Evolutionary conservation across 1,140 invertebrate species (phyloP).

Genomic region (Ladona fulva): DNA sequence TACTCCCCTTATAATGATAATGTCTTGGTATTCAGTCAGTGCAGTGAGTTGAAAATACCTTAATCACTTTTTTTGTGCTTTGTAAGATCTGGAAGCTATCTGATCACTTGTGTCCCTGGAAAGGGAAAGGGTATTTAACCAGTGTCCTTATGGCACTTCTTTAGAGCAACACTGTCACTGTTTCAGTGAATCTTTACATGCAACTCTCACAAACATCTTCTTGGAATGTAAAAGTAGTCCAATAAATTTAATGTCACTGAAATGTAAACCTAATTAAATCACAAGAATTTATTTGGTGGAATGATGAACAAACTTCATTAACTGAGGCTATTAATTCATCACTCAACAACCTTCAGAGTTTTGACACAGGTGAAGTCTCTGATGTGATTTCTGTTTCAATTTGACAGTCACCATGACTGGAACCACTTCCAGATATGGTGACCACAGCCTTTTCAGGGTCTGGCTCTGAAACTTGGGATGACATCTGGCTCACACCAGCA

Average conservation of each 20-base stretch:
- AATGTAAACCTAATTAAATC: neutral
- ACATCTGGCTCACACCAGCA: neutral
- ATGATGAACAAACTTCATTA: neutral
- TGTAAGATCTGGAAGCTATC: conserved; percentile 4
- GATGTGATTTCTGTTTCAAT: neutral
- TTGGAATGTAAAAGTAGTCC: neutral
- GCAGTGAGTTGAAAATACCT: neutral
- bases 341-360: neutral
- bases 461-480: neutral
- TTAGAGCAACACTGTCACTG: conserved; percentile 4
- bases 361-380: neutral
- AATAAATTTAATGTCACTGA: neutral
- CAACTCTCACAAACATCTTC: neutral
- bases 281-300: neutral
- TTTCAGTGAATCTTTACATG: neutral
- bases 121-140: neutral
- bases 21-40: neutral
- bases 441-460: conserved; percentile 2
- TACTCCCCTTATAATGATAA: neutral
- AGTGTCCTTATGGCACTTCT: neutral
- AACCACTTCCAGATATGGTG: neutral
- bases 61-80: conserved; percentile 8
- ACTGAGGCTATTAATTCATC: neutral
- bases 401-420: neutral
- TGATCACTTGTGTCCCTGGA: neutral